Conservation (phyloP, 2,797 vertebrate species). For the Chloroceryle amazona region DNA sequence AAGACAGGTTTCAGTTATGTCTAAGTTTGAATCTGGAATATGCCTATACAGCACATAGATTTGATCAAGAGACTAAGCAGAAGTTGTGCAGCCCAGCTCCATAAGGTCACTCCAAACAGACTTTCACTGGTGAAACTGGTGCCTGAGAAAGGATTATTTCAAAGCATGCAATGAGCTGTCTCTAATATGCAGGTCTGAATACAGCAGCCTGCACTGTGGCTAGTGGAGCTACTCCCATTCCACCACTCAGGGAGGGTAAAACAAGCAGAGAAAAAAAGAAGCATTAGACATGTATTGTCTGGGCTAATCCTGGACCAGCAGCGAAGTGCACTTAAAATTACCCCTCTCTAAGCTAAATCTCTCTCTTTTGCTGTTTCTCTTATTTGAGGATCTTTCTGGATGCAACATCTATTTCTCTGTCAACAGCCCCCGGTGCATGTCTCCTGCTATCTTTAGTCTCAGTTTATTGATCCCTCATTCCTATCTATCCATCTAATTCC, state of each 20-base stretch:
- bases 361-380: background rate
- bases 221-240: background rate
- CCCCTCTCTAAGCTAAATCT: background rate
- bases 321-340: constrained; percentile 10
- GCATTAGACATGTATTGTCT: background rate
- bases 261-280: background rate
- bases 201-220: background rate
- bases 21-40: background rate
- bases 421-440: constrained; percentile 25
- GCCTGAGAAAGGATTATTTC: background rate
- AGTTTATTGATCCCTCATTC: constrained; percentile 40
- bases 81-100: background rate
- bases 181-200: background rate
- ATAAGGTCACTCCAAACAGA: background rate
- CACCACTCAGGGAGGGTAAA: background rate
- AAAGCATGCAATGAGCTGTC: background rate
- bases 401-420: constrained; percentile 48
- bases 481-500: constrained; percentile 52
- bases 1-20: background rate
- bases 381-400: background rate
- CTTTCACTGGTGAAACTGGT: background rate
- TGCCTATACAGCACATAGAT: background rate
- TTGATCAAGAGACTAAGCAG: background rate
- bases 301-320: background rate
- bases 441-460: constrained; percentile 63